Base-by-base conservation (phyloP, 2,113 vertebrate species). In the Pelmatolapia mariae region DNA sequence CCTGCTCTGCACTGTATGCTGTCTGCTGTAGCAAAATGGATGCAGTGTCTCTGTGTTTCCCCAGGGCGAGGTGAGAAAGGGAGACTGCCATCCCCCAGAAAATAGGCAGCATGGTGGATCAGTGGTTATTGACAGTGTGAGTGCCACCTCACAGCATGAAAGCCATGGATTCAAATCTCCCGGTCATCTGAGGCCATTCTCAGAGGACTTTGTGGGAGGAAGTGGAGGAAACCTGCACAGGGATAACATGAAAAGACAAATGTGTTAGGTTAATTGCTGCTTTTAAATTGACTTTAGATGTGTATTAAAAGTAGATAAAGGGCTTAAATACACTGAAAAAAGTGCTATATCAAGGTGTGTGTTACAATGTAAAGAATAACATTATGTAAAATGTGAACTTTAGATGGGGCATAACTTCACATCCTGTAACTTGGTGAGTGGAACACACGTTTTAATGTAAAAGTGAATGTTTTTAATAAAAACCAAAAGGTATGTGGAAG, bases 291-390 rank as follows among this genome's bases (percentile, higher is more conserved):
- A 12, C 12, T 71, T 13, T 71, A 43, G 36, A 68, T 68, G 36
- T 6, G 16, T 68, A 4, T 38, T 22, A 15, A 40, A 40, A 1
- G 7, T 22, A 16, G 36, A 43, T 43, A n/a, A 68, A 68, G 33
- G 19, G 7, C 19, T 68, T 22, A 38, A 68, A 40, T 40, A 22
- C 7, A 1, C 10, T 0, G 4, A n/a, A 36, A 22, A 68, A 22
- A 68, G 1, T 40, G 33, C 7, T 40, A 6, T 6, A 31, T 6
- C 5, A 31, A 15, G 1, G 11, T 45, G 0, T 24, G 22, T 15
- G 66, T 45, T 45, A 3, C 22, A 73, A 5, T 73, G 13, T 26
- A 43, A 43, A 71, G 5, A 61, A 61, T 19, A 61, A 7, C 1
- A 18, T 19, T 18, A 2, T 61, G 29, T 61, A 61, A 61, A 61